A percentile compares a stretch with the other conserved stretches of the same genome.
These are phyloP conservation scores for Gisinianus flammeolus DNA, from an alignment of 2,888 invertebrate genomes.

Conservation along the genomic window DNA sequence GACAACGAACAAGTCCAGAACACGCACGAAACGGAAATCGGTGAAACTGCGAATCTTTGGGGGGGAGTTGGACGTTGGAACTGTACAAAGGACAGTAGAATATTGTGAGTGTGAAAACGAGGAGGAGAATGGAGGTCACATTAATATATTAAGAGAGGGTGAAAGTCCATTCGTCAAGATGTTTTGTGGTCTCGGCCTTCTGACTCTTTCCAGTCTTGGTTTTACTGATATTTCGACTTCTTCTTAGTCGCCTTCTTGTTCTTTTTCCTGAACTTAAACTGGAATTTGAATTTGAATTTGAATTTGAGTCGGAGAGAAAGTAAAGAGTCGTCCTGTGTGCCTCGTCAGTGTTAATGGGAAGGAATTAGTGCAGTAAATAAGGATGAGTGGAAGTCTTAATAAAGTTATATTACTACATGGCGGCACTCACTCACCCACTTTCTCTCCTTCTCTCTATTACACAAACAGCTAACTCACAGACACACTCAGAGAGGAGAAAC, in stretches of 20 bases:
- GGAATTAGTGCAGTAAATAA: constrained; percentile 33
- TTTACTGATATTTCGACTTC: too few relatives aligned
- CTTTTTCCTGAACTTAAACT: too few relatives aligned
- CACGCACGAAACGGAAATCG: too few relatives aligned
- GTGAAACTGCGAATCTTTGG: too few relatives aligned
- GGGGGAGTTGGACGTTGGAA: too few relatives aligned
- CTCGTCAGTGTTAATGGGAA: constrained; percentile 17
- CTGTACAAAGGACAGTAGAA: too few relatives aligned
- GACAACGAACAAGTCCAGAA: too few relatives aligned
- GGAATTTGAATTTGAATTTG: too few relatives aligned
- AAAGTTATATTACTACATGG: constrained; percentile 15
- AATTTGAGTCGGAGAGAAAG: background rate
- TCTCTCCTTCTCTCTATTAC: background rate
- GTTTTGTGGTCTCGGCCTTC: background rate
- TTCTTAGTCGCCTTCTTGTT: too few relatives aligned
- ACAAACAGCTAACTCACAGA: too few relatives aligned
- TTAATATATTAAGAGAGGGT: background rate
- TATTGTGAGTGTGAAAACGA: background rate
- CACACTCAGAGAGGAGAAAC: too few relatives aligned
- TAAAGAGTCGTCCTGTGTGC: background rate
- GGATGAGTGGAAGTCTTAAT: constrained; percentile 33
- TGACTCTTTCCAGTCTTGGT: too few relatives aligned
- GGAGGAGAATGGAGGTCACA: background rate
- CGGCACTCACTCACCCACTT: background rate
- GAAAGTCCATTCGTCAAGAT: constrained; percentile 8